These are phyloP conservation scores for Rhinogobius similis DNA, from an alignment of 2,113 vertebrate species.

Conservation along the genomic window DNA sequence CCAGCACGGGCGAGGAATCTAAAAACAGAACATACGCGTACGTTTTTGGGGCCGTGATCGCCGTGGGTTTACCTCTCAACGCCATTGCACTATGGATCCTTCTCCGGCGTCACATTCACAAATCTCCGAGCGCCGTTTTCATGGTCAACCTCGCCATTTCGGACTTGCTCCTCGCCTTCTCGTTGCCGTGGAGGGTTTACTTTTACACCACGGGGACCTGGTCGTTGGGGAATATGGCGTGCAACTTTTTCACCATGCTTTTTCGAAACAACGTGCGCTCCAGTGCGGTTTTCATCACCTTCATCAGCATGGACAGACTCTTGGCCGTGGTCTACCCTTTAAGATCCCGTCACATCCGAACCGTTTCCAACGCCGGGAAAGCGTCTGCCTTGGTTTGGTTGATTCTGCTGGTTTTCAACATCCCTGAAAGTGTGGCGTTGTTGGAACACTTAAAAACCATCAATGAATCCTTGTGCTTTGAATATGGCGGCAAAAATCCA, in stretches of 20 bases:
- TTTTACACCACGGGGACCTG: constrained; percentile 48
- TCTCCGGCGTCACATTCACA: constrained; percentile 38
- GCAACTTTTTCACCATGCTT: constrained; percentile 50
- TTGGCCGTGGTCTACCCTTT: constrained; percentile 71
- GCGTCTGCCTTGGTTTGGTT: constrained; percentile 46
- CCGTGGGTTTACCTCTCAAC: constrained; percentile 65
- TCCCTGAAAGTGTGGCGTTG: constrained; percentile 20
- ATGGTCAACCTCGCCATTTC: constrained; percentile 69
- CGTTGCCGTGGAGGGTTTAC: constrained; percentile 59
- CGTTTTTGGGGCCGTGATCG: constrained; percentile 49
- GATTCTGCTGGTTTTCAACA: constrained; percentile 26
- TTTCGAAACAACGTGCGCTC: constrained; percentile 67
- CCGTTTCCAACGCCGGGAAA: constrained; percentile 30
- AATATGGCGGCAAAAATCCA: fast-evolving
- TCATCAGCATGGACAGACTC: constrained; percentile 69
- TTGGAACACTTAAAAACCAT: fast-evolving
- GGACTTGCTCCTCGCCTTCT: constrained; percentile 64
- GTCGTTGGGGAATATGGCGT: constrained; percentile 25
- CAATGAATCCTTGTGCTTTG: constrained; percentile 37
- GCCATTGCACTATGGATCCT: constrained; percentile 60
- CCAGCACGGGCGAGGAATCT: neutral
- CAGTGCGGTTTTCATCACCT: constrained; percentile 72
- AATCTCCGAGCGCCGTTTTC: constrained; percentile 44
- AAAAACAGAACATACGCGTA: constrained; percentile 2
- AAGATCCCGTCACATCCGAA: constrained; percentile 55